Conservation (phyloP, 2,113 vertebrate genomes). For the Cinclus cinclus region DNA sequence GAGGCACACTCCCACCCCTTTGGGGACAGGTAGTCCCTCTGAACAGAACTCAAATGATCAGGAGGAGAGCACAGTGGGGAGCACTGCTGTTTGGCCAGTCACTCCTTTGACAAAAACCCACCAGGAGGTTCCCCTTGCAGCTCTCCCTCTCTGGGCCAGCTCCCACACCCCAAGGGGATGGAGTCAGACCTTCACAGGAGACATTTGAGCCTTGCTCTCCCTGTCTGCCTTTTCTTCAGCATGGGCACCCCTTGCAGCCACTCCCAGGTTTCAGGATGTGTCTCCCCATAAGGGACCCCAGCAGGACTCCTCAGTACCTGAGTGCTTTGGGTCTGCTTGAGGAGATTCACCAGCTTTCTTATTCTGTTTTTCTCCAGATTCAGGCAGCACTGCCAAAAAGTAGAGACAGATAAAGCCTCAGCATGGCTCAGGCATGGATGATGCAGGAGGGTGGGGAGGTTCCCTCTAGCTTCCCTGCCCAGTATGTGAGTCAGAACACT, state of each 20-base stretch:
- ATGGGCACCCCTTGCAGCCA: neutral
- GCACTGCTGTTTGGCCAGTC: neutral
- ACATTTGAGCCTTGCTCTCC: neutral
- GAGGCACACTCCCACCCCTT: neutral
- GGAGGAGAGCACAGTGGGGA: neutral
- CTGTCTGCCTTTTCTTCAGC: neutral
- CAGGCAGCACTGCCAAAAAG: neutral
- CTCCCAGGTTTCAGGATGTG: neutral
- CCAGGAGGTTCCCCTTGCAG: neutral
- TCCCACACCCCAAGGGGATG: neutral
- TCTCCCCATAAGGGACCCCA: neutral
- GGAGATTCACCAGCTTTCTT: neutral
- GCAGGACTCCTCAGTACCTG: neutral
- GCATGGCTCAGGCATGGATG: neutral
- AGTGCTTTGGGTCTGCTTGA: neutral
- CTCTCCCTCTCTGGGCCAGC: neutral
- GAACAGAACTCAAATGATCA: neutral
- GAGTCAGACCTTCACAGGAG: neutral
- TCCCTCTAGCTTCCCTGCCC: neutral
- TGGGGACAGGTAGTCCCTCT: neutral
- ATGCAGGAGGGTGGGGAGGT: neutral
- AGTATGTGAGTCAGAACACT: neutral
- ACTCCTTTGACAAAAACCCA: neutral
- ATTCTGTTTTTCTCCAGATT: neutral
- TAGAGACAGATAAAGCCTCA: neutral